Evolutionary conservation across 2,113 vertebrate genomes (phyloP).

Genomic region (Ictalurus punctatus): DNA sequence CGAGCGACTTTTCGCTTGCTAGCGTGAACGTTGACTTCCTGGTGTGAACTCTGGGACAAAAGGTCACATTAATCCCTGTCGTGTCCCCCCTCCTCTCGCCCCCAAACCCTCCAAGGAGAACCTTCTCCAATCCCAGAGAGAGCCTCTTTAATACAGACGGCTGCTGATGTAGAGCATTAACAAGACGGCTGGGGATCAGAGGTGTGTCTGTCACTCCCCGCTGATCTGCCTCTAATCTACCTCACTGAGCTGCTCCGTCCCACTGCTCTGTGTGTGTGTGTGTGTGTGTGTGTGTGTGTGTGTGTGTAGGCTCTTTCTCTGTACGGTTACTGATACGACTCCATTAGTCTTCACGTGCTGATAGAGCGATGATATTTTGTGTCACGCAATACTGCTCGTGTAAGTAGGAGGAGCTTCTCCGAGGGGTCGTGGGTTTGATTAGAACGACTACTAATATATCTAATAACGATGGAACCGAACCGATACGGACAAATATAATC

Average conservation of each 20-base stretch:
- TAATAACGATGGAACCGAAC: no score
- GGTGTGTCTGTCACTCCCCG: constrained; percentile 63
- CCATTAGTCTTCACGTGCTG: background rate
- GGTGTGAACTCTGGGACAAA: background rate
- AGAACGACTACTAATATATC: background rate
- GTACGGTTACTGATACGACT: background rate
- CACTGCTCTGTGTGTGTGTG: background rate
- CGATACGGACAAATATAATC: background rate
- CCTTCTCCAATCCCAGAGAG: constrained; percentile 56
- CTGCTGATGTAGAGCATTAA: constrained; percentile 71
- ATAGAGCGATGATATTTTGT: background rate
- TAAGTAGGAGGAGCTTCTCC: background rate
- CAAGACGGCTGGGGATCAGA: constrained; percentile 70
- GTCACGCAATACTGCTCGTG: background rate
- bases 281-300: background rate
- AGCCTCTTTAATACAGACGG: constrained; percentile 63
- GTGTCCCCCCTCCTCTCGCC: no score
- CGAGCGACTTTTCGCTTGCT: background rate
- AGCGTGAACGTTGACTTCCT: background rate
- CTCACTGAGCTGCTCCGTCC: background rate
- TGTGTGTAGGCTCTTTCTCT: background rate
- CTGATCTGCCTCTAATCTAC: constrained; percentile 66
- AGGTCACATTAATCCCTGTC: background rate
- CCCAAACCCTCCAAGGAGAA: constrained; percentile 17
- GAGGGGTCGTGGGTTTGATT: background rate